These are phyloP conservation scores for Theristus sp. DNA, from an alignment of 2,888 invertebrate genomes.

Conservation along the genomic window DNA sequence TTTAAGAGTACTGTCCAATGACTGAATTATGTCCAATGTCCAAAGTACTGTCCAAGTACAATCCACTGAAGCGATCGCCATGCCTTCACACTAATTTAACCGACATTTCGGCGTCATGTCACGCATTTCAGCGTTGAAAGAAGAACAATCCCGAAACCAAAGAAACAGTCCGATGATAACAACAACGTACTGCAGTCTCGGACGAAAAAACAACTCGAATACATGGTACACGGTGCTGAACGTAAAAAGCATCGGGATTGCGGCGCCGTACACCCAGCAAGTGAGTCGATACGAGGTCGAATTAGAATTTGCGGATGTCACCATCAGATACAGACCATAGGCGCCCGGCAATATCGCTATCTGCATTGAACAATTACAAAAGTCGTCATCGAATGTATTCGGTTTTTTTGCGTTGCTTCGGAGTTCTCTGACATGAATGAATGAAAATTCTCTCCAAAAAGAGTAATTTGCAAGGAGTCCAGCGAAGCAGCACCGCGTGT, in stretches of 20 bases:
- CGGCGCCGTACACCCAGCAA: constrained; percentile 2
- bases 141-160: not conserved
- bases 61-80: too few relatives aligned
- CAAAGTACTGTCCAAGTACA: too few relatives aligned
- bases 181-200: constrained; percentile 6
- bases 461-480: too few relatives aligned
- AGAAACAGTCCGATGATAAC: not conserved
- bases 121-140: too few relatives aligned
- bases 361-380: not conserved
- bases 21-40: not conserved
- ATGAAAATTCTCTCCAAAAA: too few relatives aligned
- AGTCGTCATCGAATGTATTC: too few relatives aligned
- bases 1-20: too few relatives aligned
- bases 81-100: too few relatives aligned
- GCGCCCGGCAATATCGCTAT: not conserved
- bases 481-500: constrained; percentile 17
- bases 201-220: constrained; percentile 18
- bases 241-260: constrained; percentile 13
- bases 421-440: not conserved
- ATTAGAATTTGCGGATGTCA: not conserved
- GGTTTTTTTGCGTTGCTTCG: too few relatives aligned
- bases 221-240: constrained; percentile 21
- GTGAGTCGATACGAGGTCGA: not conserved
- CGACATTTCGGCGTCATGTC: too few relatives aligned
- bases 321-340: not conserved